Conservation (phyloP, 2,797 vertebrate genomes). For the Melanotaenia nigrans region DNA sequence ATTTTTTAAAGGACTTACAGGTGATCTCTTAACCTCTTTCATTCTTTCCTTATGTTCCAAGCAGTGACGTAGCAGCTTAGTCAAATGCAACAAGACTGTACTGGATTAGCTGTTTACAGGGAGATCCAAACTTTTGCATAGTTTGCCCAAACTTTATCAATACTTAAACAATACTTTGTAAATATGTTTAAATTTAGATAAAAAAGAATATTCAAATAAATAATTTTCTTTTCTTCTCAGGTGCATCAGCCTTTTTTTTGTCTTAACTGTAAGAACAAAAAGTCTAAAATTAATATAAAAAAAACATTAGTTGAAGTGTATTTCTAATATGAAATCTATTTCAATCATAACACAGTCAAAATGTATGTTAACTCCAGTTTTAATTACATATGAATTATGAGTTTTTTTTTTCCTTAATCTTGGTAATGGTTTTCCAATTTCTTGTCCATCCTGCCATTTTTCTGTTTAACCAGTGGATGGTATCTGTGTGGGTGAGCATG, state of each 20-base stretch:
- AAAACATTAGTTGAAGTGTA: too few species aligned
- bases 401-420: conserved; percentile 11
- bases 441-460: conserved; percentile 4
- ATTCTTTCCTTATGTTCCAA: background rate
- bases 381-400: background rate
- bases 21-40: background rate
- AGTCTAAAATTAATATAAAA: too few species aligned
- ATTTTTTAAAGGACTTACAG: background rate
- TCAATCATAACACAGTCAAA: too few species aligned
- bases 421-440: conserved; percentile 17
- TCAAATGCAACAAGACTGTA: background rate
- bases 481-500: conserved; percentile 31
- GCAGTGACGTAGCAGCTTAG: background rate
- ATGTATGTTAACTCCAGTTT: too few species aligned
- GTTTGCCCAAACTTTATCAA: too few species aligned
- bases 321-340: too few species aligned
- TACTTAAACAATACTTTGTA: background rate
- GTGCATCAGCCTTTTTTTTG: too few species aligned
- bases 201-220: too few species aligned
- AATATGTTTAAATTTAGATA: background rate
- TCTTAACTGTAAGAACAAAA: too few species aligned
- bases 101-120: background rate
- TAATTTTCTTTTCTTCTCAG: too few species aligned
- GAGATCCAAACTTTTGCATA: background rate
- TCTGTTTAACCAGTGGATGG: conserved; percentile 23